Conservation (phyloP, 2,797 vertebrate genomes). For the Paguma larvata region DNA sequence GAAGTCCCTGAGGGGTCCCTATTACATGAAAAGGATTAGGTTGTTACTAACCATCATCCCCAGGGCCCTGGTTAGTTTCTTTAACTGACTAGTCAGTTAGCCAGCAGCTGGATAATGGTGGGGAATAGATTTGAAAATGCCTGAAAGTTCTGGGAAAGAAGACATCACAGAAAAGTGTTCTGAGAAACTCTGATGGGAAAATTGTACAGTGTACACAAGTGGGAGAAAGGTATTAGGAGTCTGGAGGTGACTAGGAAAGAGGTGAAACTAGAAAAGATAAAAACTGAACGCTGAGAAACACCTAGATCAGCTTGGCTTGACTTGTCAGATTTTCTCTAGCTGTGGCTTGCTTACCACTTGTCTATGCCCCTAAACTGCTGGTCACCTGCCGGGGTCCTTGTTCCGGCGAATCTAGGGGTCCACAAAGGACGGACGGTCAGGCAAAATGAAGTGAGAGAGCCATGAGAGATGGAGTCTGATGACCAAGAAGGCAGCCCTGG, state of each 20-base stretch:
- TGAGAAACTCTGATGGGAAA: background rate
- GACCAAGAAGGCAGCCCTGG: too few species aligned
- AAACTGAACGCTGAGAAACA: background rate
- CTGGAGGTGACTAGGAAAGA: background rate
- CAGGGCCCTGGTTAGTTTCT: background rate
- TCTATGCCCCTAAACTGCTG: background rate
- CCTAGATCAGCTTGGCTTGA: background rate
- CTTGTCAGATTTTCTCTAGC: background rate
- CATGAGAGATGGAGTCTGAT: too few species aligned
- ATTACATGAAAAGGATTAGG: background rate
- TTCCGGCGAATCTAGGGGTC: too few species aligned
- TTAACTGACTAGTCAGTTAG: background rate
- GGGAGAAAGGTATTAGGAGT: background rate
- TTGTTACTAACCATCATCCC: background rate
- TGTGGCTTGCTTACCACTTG: background rate
- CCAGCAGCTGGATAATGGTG: background rate
- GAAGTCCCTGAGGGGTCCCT: background rate
- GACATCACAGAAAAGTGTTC: background rate
- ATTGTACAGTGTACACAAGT: background rate
- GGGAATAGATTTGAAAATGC: conserved; percentile 31
- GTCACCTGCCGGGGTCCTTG: background rate
- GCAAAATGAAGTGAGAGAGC: too few species aligned
- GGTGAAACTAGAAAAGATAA: background rate
- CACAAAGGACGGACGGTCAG: too few species aligned
- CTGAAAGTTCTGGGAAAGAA: background rate